Base-by-base conservation (phyloP, 2,888 invertebrate genomes). In the Deroplatys truncata region DNA sequence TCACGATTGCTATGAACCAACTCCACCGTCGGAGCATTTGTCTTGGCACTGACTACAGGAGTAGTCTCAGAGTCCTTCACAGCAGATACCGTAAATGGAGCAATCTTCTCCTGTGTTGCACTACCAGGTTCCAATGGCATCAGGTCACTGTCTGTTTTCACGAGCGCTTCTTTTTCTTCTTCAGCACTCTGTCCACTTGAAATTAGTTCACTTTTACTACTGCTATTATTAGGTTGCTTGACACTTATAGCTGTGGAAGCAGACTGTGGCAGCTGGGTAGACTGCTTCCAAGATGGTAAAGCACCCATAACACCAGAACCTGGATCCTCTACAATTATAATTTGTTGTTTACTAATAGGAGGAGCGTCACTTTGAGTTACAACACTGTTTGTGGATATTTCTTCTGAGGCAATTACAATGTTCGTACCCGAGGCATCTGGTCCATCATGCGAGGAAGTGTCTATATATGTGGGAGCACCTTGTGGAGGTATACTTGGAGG, bases 21-120 rank as follows among this genome's bases (percentile, higher is more conserved):
- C 9, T 90, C 89, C 20, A 90, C 88, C 5, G 43, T 84, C 15
- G 90, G 90, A 49, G 87, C 85, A 87, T 89, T 90, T 13, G 89
- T 89, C 43, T 86, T 84, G 25, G 90, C 90, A 89, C 89, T 89
- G 16, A 90, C 90, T 9, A 90, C 90, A 1, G 90, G 90, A 13
- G 90, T 90, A 5, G 82, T 43, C 5, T 88, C 87, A 5, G 84
- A 43, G 43, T 88, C 90, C 49, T 85, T 86, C 83, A 86, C 31
- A 35, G 49, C 25, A 31, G 43, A 83, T n/a, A 49, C 43, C 16
- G 88, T 82, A 82, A 29, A n/a, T 20, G 56, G 20, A 49, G 88
- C 28, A n/a, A 56, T 49, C 25, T 84, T 84, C 29, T 72, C 43
- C 25, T 85, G 84, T 13, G 89, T 25, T 35, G 28, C 87, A 87